Evolutionary conservation across 2,113 vertebrate species (phyloP), one percentile per base, ranked within the genome.

Genomic region (Seriola aureovittata): DNA sequence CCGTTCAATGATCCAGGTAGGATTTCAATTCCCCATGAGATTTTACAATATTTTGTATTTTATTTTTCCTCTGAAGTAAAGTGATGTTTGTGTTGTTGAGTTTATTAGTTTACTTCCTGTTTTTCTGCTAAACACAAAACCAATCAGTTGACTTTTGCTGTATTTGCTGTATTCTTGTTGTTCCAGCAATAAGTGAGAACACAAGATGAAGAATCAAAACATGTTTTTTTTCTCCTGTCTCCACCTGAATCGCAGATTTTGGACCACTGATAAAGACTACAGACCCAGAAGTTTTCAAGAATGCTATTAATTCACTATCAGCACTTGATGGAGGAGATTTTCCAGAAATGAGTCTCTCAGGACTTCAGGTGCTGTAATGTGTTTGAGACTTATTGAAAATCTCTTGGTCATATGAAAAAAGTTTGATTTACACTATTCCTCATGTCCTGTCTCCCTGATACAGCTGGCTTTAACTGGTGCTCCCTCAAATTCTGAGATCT

Each of bases 1-100:
- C 88, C 93, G 1, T 95, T 95, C 80, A 93, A 85, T 29, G 94
- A 95, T 65, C 91, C 94, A 86, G 89, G 94, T 94, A 54, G 14
- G 71, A 42, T 19, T 21, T 44, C 3, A 80, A 19, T 32, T 5
- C 25, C 8, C 32, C 2, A 36, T 7, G 0, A 8, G 29, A 60
- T 9, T 25, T 25, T 8, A 32, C 23, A 0, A 46, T 13, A 46
- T 12, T 14, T 8, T 8, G 4, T 52, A 21, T 2, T n/a, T 54
- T n/a, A n/a, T 54, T 54, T 46, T n/a, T 54, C 21, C 9, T n/a
- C n/a, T 44, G 25, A 68, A 17, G 14, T 21, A 52, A 52, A 19
- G 38, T 38, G 38, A 38, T 38, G 38, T 5, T 38, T 38, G 38
- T 7, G 38, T 6, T 38, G 38, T 4, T 38, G 8, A 38, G 8